Base-by-base conservation (phyloP, 2,888 invertebrate genomes). In the Synanthedon formicaeformis region DNA sequence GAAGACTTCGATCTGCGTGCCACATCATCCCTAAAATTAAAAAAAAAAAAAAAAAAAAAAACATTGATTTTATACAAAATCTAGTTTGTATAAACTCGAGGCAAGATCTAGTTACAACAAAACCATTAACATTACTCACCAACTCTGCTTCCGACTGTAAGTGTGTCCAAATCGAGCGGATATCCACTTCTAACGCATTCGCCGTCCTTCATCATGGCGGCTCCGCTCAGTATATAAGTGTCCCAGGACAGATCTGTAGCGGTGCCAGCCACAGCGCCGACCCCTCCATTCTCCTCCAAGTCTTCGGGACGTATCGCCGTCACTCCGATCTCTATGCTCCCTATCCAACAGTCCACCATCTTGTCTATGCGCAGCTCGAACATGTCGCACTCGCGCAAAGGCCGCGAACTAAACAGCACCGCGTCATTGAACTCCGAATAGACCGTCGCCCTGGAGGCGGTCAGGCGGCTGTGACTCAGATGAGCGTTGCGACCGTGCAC, bases 351-450 rank as follows among this genome's bases (percentile, higher is more conserved):
- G 62, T 95, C 96, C 13, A 97, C 95, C 91, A 96, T 94, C 66
- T 92, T 93, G 72, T 97, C 97, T 51, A 98, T 91, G 51, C 92
- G 89, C 23, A 98, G 92, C 78, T 98, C 96, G 75, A 98, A 98
- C 78, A 98, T 90, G 77, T 98, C 97, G 50, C 95, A 94, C 67
- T 96, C 95, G 16, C 94, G 89, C 51, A 98, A 81, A 0, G 96
- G 94, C 52, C 97, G 89, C 73, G 94, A 96, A 55, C 96, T 96
- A 73, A 97, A 94, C 2, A 97, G 93, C 58, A 98, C 96, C 0
- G 97, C 96, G 73, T 97, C 96, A 73, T 97, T 97, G 78, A 97
- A 98, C 88, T 97, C 97, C 0, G 95, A 95, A 58, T 94, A 90
- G 4, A 96, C 95, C 59, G 96, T 92, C 12, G 96, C 95, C 41